Percentiles rank a stretch among this genome's conserved stretches.
Evolutionary conservation across 2,113 vertebrate genomes (phyloP).

Genomic region (Heterotilapia buettikoferi): DNA sequence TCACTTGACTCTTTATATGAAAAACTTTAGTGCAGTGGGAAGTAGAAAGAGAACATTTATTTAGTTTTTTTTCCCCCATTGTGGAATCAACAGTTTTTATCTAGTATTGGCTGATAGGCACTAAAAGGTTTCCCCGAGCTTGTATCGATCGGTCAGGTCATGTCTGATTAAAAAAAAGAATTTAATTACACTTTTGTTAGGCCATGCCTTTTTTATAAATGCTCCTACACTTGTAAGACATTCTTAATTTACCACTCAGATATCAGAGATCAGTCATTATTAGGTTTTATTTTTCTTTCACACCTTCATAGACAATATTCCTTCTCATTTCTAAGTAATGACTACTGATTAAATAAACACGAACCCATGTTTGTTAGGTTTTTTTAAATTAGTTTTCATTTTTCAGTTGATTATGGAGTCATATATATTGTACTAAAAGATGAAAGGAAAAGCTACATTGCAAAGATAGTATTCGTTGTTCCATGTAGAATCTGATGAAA

Average conservation of each 20-base stretch:
- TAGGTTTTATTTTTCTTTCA: background rate
- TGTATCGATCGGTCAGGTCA: background rate
- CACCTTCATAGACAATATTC: background rate
- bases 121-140: background rate
- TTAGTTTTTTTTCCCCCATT: background rate
- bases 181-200: background rate
- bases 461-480: background rate
- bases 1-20: background rate
- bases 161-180: background rate
- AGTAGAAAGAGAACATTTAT: background rate
- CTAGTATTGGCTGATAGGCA: background rate
- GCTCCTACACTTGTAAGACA: background rate
- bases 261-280: background rate
- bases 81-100: background rate
- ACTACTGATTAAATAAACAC: background rate
- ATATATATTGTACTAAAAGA: background rate
- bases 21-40: background rate
- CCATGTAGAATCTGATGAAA: background rate
- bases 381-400: accelerated
- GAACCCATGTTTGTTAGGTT: background rate
- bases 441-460: background rate
- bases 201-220: background rate
- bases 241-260: background rate
- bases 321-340: background rate
- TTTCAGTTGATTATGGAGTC: background rate